Conservation (phyloP, 2,888 invertebrate genomes). For the Aleiodes leptofemur region DNA sequence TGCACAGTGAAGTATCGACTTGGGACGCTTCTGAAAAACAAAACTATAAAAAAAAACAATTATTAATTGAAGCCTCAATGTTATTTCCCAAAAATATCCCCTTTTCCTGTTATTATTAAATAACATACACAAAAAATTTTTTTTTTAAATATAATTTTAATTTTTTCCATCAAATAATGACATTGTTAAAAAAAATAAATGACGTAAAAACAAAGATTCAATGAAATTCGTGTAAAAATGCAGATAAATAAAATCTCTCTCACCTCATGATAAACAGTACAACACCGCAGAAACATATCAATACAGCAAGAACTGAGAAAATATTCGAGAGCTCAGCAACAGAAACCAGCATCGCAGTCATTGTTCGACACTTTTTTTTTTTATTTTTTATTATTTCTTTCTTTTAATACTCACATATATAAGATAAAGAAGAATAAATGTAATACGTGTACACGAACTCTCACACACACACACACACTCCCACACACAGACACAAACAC, state of each 20-base stretch:
- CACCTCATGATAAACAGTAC: slow-evolving; percentile 86
- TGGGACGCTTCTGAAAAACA: neutral
- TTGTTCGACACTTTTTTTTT: slow-evolving; percentile 58
- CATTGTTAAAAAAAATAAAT: neutral
- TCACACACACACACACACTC: too few species aligned
- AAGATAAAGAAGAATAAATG: slow-evolving; percentile 10
- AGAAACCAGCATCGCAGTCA: slow-evolving; percentile 81
- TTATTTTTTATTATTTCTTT: too few species aligned
- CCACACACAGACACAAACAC: too few species aligned
- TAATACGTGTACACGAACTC: neutral
- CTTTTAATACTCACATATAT: slow-evolving; percentile 2
- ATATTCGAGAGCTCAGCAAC: slow-evolving; percentile 86
- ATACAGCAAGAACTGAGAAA: slow-evolving; percentile 84
- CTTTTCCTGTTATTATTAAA: too few species aligned
- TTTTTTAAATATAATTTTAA: too few species aligned
- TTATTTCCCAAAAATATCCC: too few species aligned
- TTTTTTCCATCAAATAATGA: too few species aligned
- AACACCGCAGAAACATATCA: slow-evolving; percentile 85
- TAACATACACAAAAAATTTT: too few species aligned
- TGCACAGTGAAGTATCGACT: slow-evolving; percentile 7
- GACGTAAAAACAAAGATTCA: neutral
- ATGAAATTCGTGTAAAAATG: neutral
- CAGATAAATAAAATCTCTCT: slow-evolving; percentile 62
- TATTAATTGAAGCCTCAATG: too few species aligned
- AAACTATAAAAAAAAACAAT: neutral